Base-by-base conservation (phyloP, 2,888 invertebrate genomes). In the Gymnocheta viridis region DNA sequence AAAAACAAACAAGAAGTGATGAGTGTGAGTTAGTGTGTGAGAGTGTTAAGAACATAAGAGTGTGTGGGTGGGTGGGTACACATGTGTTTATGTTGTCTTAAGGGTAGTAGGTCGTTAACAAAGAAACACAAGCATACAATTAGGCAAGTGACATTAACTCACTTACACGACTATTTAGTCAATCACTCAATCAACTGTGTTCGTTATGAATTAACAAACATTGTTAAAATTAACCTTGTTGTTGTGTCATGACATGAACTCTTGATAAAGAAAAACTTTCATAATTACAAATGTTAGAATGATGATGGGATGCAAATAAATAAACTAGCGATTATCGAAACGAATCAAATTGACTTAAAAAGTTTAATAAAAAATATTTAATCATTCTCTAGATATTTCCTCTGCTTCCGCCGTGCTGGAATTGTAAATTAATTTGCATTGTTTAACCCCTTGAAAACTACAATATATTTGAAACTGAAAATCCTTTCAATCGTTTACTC, bases 81-180 rank as follows among this genome's bases (percentile, higher is more conserved):
- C 9, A 10, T 4, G 35, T 27, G 47, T 67, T 17, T 29, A 17
- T 51, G 14, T 19, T 62, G 19, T 35, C 62, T 70, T 62, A 79
- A 70, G 78, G 78, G 78, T 72, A 70, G 70, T 79, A 79, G 66
- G 66, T 66, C 56, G 67, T 67, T 58, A 4, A 29, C 7, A 51
- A n/a, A 7, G 1, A 70, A n/a, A 35, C n/a, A 47, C 19, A 62
- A 54, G 22, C 60, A 60, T 5, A 29, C 47, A 24, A 17, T 58
- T 72, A 51, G 38, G 38, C 27, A 73, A 72, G 14, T 62, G 27
- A 54, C 22, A 44, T 60, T 47, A 67, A 77, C n/a, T 77, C 38
- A 58, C 27, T 67, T 24, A 56, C 10, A 17, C 24, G 35, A 32
- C n/a, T 38, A 58, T 56, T 74, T 27, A 49, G 54, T 64, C 54